Evolutionary conservation across 2,888 invertebrate genomes (phyloP), one percentile per base, ranked within the genome.

Genomic region (Hypselothyrea guttata): DNA sequence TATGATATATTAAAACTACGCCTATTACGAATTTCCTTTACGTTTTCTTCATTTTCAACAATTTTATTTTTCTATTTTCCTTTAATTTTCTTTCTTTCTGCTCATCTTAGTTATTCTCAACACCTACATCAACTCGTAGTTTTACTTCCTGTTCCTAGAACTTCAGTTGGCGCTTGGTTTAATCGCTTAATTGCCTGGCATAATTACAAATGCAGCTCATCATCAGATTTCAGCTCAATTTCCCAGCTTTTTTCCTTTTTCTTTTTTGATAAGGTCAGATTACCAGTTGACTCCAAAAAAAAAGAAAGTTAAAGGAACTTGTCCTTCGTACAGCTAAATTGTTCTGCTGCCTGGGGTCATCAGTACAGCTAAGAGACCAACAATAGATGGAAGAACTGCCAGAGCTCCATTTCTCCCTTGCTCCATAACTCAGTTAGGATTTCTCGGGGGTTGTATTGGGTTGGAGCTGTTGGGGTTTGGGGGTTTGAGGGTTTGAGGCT

Each of bases 141-240:
- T 11, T 3, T 2, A 13, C 11, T 34, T 30, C 28, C 30, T 46
- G n/a, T 37, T 37, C 40, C 34, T 56, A 33, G 35, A 37, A 38
- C 37, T 52, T 47, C 55, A 48, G 41, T 72, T 75, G 58, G 58
- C 48, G 56, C 57, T 34, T 16, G 60, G 52, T 76, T 83, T 79
- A 79, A 79, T 84, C 74, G 82, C 68, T 84, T 79, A 84, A 79
- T 79, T 84, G 78, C 84, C 78, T 69, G 84, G 78, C 78, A 79
- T 79, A 79, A 79, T 84, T 79, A 74, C 81, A 71, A 79, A 81
- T 79, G 78, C 78, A 79, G 82, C 78, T 84, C 78, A 76, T 84
- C 82, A 63, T 84, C 84, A 77, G 81, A 84, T 81, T 84, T 77
- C 74, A 81, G 84, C 77, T 73, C 63, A 49, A 77, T 73, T 81